A percentile compares a stretch with the other conserved stretches of the same genome.
Conservation (phyloP, 2,113 vertebrate species). For the Rhea pennata region DNA sequence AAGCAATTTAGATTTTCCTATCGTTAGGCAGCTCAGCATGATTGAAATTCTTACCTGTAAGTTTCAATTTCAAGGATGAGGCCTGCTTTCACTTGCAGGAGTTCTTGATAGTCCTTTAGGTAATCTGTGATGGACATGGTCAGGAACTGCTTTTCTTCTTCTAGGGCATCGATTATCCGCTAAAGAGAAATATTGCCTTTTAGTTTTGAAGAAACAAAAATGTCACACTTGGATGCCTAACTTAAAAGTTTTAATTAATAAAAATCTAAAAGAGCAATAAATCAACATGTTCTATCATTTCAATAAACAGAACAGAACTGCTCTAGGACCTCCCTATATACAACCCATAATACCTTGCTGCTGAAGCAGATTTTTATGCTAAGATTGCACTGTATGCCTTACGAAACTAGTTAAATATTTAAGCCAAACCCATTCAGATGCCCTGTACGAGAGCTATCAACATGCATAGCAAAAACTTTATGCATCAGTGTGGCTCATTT, state of each 20-base stretch:
- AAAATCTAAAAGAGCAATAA: background rate
- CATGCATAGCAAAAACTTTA: background rate
- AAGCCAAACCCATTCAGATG: background rate
- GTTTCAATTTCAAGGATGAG: conserved; percentile 92
- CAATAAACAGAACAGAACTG: background rate
- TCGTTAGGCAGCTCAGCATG: background rate
- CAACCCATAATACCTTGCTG: background rate
- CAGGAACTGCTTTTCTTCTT: conserved; percentile 87
- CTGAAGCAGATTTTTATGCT: background rate
- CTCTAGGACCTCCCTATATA: background rate
- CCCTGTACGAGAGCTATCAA: background rate
- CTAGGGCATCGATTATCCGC: conserved; percentile 85
- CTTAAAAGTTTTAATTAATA: background rate
- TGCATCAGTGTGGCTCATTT: background rate
- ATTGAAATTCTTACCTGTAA: conserved; percentile 84
- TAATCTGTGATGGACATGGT: conserved; percentile 82
- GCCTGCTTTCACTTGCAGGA: conserved; percentile 90
- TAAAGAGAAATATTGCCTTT: conserved; percentile 57
- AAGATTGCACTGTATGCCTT: background rate
- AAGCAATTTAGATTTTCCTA: background rate
- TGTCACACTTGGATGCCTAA: background rate
- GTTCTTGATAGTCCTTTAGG: conserved; percentile 89
- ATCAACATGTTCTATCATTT: background rate
- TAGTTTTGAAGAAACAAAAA: background rate
- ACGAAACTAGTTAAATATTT: background rate